phyloP scores from a whole-genome alignment of 2,113 vertebrate species.

The Lepidothrix coronata region DNA sequence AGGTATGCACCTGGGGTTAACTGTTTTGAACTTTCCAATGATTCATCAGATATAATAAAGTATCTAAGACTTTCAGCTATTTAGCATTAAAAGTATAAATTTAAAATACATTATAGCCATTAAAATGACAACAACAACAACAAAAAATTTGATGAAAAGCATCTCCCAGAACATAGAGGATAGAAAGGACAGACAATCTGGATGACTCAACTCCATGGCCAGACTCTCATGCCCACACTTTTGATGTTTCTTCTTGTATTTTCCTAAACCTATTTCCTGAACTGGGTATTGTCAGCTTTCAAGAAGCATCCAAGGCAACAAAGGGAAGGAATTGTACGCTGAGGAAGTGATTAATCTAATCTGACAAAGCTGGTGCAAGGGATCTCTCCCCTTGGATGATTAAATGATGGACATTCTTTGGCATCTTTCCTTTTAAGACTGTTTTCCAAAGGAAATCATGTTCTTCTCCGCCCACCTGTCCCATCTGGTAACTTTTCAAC shows the following conservation, averaged over 20 bases:
- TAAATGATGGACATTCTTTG: background rate
- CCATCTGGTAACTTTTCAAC: background rate
- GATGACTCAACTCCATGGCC: background rate
- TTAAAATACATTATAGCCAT: background rate
- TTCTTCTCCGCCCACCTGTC: background rate
- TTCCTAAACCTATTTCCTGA: background rate
- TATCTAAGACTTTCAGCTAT: background rate
- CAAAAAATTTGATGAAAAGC: background rate
- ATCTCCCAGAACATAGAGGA: background rate
- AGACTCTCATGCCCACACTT: rapidly evolving
- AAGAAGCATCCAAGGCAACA: background rate
- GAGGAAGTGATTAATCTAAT: background rate
- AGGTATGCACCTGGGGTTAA: background rate
- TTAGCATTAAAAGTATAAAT: background rate
- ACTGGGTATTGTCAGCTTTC: background rate
- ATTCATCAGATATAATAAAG: background rate
- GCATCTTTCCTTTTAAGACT: background rate
- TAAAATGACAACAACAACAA: background rate
- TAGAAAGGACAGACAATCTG: rapidly evolving
- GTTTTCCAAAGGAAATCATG: background rate
- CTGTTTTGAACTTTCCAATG: background rate
- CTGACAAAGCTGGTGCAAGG: background rate
- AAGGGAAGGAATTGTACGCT: background rate
- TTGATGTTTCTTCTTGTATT: background rate
- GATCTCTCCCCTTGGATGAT: background rate